A percentile compares a stretch with the other conserved stretches of the same genome.
Conservation (phyloP, 2,113 vertebrate genomes). For the Thermophis baileyi region DNA sequence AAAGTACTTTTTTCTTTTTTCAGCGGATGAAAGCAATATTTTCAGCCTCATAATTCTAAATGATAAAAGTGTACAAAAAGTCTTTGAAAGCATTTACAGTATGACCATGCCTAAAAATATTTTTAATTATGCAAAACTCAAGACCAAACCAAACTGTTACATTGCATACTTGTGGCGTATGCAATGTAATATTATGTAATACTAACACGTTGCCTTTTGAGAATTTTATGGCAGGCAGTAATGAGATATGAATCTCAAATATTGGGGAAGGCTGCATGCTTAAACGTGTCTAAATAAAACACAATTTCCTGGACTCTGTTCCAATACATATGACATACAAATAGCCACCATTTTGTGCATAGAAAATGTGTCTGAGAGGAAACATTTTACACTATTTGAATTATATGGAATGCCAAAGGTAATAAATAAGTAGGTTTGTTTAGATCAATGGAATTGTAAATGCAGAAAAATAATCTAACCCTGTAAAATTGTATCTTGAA, state of each 20-base stretch:
- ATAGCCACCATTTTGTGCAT: neutral
- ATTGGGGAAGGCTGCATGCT: neutral
- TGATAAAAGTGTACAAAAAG: neutral
- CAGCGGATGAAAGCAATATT: slow-evolving; percentile 4
- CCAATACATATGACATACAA: neutral
- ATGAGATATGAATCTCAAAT: neutral
- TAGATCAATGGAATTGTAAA: neutral
- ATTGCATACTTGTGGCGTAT: neutral
- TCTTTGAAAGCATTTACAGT: neutral
- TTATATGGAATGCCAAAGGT: neutral
- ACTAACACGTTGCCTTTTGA: neutral
- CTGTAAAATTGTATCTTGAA: neutral
- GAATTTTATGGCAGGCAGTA: slow-evolving; percentile 3
- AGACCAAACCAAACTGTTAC: neutral
- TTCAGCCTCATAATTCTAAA: neutral
- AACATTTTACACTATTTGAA: neutral
- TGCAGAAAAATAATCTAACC: neutral
- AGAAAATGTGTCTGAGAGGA: neutral
- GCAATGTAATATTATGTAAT: neutral
- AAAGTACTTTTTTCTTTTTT: neutral
- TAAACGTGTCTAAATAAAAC: neutral
- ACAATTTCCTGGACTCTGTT: neutral
- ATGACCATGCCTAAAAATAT: slow-evolving; percentile 24
- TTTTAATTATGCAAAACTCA: neutral
- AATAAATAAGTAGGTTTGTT: neutral